Evolutionary conservation across 2,113 vertebrate genomes (phyloP).

Genomic region (Pampusana beccarii): DNA sequence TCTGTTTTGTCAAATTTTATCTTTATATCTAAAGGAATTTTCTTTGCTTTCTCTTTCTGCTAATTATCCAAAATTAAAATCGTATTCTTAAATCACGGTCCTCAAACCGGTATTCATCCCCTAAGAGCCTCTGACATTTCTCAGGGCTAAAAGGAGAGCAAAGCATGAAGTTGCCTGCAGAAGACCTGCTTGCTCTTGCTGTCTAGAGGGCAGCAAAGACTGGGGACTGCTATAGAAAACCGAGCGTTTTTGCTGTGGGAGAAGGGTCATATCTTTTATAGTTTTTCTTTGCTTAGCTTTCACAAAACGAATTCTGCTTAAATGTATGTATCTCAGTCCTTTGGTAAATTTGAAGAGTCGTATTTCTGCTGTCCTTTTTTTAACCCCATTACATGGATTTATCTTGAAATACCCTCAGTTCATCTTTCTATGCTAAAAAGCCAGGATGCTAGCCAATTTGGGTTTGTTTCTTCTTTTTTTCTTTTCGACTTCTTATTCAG

Average conservation of each 20-base stretch:
- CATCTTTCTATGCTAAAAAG: not conserved
- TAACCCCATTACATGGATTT: not conserved
- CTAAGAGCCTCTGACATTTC: not conserved
- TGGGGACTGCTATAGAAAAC: not conserved
- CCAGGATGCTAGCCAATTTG: not conserved
- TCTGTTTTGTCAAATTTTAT: not conserved
- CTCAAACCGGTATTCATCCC: not conserved
- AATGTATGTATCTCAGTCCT: not conserved
- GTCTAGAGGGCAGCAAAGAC: not conserved
- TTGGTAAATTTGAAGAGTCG: not conserved
- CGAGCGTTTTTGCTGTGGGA: not conserved
- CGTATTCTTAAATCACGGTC: not conserved
- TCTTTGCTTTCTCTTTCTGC: not conserved
- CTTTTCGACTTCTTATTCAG: not conserved
- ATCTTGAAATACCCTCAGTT: not conserved
- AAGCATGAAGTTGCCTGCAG: not conserved
- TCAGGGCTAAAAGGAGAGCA: not conserved
- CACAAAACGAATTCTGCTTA: not conserved
- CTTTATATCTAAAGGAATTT: not conserved
- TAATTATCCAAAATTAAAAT: not conserved
- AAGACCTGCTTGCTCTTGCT: not conserved
- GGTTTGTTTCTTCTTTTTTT: not conserved
- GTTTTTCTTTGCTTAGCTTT: not conserved
- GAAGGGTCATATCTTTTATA: not conserved
- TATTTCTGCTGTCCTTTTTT: conserved; percentile 24